phyloP scores from a whole-genome alignment of 2,888 invertebrate genomes.

The Aethes cnicana region DNA sequence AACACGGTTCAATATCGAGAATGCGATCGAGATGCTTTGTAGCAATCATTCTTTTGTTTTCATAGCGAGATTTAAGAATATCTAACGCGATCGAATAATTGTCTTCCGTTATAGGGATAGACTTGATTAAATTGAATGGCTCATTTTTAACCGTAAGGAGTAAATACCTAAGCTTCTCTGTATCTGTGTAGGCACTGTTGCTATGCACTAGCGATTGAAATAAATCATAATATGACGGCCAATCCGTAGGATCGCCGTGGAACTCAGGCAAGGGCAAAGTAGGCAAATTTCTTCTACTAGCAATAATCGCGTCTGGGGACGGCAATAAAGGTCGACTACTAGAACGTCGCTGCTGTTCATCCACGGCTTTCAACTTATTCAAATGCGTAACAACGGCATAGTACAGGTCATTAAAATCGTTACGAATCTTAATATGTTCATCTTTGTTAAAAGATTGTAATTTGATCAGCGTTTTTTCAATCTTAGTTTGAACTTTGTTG shows the following conservation, averaged over 20 bases:
- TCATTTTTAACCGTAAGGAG: no score
- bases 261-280: background rate
- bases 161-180: background rate
- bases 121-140: background rate
- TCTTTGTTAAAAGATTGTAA: background rate
- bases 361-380: background rate
- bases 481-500: background rate
- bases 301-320: no score
- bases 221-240: slow-evolving; percentile 1
- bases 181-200: background rate
- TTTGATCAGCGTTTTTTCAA: slow-evolving; percentile 2
- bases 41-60: no score
- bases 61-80: no score
- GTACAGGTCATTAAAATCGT: no score
- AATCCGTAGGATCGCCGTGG: background rate
- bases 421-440: background rate
- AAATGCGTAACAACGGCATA: background rate
- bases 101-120: slow-evolving; percentile 1
- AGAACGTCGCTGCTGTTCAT: background rate
- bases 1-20: no score
- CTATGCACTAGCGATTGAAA: background rate
- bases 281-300: background rate
- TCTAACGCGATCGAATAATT: no score
- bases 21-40: no score
- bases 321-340: no score